Percentiles rank a stretch among this genome's conserved stretches.
Evolutionary conservation across 2,113 vertebrate genomes (phyloP).

Genomic region (Malaclemys terrapin): DNA sequence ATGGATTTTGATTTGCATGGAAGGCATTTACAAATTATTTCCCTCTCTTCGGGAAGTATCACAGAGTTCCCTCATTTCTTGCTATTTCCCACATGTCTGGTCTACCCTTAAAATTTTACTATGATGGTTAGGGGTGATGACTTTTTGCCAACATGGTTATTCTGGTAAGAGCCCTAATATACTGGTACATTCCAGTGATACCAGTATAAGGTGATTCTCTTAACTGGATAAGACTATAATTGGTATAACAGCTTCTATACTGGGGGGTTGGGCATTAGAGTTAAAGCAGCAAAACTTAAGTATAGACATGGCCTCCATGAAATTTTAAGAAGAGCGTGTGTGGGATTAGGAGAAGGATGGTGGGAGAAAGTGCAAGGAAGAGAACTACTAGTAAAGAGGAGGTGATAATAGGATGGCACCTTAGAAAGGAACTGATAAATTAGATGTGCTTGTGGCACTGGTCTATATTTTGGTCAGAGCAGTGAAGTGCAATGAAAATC

Average conservation of each 20-base stretch:
- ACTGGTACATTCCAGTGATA: not conserved
- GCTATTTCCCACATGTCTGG: not conserved
- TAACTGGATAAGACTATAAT: not conserved
- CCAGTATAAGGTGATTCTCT: not conserved
- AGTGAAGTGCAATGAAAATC: not conserved
- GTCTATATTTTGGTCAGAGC: not conserved
- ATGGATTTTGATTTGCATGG: not conserved
- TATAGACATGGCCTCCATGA: not conserved
- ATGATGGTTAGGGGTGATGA: not conserved
- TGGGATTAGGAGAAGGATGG: not conserved
- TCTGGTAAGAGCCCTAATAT: not conserved
- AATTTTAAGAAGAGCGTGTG: not conserved
- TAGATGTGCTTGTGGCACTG: not conserved
- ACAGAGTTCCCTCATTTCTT: not conserved
- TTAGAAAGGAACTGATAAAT: not conserved
- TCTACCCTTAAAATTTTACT: not conserved
- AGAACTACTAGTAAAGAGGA: not conserved
- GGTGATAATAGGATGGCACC: not conserved
- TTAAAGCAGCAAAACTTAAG: not conserved
- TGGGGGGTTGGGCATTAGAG: not conserved
- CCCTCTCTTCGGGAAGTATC: not conserved
- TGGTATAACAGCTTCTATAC: not conserved
- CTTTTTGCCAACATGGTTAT: not conserved
- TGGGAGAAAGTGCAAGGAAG: not conserved
- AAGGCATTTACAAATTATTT: not conserved